A percentile compares a stretch with the other conserved stretches of the same genome.
Conservation (phyloP, 1,140 invertebrate species). For the Ladona fulva region DNA sequence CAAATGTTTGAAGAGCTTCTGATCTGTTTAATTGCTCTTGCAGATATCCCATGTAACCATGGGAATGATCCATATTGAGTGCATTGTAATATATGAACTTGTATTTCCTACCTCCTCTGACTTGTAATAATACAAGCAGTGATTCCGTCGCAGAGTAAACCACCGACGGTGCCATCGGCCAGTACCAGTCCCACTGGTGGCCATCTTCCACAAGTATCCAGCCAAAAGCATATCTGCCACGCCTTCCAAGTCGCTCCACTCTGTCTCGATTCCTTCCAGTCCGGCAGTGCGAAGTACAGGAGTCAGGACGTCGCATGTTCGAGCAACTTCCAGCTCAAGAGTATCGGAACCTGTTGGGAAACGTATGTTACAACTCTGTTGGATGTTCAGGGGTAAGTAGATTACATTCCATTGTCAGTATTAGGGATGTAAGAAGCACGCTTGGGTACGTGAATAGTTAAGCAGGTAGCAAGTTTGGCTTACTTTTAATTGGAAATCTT, state of each 20-base stretch:
- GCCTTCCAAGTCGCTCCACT: slow-evolving; percentile 26
- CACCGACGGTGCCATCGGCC: slow-evolving; percentile 80
- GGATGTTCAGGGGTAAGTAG: too few relatives aligned
- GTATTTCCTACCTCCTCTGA: slow-evolving; percentile 58
- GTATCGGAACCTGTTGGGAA: slow-evolving; percentile 48
- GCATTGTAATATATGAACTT: too few relatives aligned
- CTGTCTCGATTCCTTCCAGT: neutral
- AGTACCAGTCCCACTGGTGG: slow-evolving; percentile 41
- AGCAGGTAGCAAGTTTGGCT: too few relatives aligned
- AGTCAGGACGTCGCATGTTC: slow-evolving; percentile 71
- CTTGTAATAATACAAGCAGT: slow-evolving; percentile 94
- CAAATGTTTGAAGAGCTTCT: too few relatives aligned
- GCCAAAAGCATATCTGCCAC: slow-evolving; percentile 47
- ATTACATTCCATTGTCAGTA: too few relatives aligned
- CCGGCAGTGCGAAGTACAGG: slow-evolving; percentile 31
- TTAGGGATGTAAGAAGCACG: too few relatives aligned
- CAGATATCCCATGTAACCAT: too few relatives aligned
- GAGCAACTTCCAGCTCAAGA: slow-evolving; percentile 76
- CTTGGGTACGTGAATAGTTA: too few relatives aligned
- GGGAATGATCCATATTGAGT: too few relatives aligned
- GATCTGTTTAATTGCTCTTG: too few relatives aligned
- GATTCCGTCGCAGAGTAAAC: slow-evolving; percentile 84
- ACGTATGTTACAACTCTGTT: too few relatives aligned
- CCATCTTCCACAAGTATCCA: slow-evolving; percentile 70
- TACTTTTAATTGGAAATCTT: too few relatives aligned